phyloP scores from a whole-genome alignment of 2,797 vertebrate species.

The Champsocephalus esox region DNA sequence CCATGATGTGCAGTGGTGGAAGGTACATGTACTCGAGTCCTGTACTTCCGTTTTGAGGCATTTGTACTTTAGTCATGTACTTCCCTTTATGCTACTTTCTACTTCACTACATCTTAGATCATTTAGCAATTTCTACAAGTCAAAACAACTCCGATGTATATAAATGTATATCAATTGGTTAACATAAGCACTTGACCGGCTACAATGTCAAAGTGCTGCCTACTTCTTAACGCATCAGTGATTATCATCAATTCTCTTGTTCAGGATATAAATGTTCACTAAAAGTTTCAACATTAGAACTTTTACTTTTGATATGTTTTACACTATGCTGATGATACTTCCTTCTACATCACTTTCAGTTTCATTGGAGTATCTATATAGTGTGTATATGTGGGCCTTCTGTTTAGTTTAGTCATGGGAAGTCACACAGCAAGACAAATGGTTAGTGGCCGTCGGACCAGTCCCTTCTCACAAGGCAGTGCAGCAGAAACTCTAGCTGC shows the following conservation, averaged over 20 bases:
- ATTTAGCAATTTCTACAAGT: no score
- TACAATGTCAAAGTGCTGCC: background rate
- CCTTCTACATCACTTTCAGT: no score
- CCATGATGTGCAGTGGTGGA: background rate
- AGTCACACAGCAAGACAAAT: slow-evolving; percentile 24
- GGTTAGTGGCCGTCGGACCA: slow-evolving; percentile 23
- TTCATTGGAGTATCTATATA: no score
- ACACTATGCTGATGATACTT: background rate
- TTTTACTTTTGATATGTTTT: background rate
- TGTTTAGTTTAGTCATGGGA: slow-evolving; percentile 11
- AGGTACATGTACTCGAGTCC: background rate
- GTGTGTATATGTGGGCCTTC: background rate
- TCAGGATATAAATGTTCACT: background rate
- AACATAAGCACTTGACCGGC: background rate
- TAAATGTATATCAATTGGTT: no score
- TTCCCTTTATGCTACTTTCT: background rate
- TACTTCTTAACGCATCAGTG: background rate
- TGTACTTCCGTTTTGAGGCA: background rate
- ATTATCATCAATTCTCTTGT: background rate
- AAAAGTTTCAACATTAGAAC: background rate
- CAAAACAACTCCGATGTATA: no score
- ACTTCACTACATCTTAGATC: background rate
- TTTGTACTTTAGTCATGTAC: background rate
- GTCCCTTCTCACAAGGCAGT: slow-evolving; percentile 61
- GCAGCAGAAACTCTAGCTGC: slow-evolving; percentile 81